Base-by-base conservation (phyloP, 2,797 vertebrate species). In the Sphenodon punctatus region DNA sequence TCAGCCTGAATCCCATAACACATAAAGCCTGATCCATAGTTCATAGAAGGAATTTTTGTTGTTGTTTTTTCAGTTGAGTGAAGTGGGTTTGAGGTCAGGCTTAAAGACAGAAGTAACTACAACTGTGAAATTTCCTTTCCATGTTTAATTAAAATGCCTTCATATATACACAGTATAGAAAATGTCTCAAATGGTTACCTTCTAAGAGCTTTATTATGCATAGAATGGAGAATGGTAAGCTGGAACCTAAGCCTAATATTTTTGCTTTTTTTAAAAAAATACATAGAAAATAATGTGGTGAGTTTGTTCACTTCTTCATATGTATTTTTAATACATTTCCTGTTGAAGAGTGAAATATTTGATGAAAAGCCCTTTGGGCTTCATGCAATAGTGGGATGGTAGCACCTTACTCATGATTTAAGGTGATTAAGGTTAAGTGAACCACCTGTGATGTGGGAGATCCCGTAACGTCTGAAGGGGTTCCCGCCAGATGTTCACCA, bases 311-410 rank as follows among this genome's bases (percentile, higher is more conserved):
- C 7, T 65, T 65, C 4, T 67, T 75, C 9, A 7, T 82, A n/a
- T 63, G 17, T 4, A 51, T 74, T 88, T 91, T 83, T 61, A 84
- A 82, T 74, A n/a, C n/a, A n/a, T n/a, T n/a, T 79, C 22, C 65
- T 67, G 38, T 83, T 88, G 80, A 55, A 55, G 56, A 88, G 74
- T 20, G 15, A 56, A 69, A 2, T 42, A 5, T 48, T 60, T 78
- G 23, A 81, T 51, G 78, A 86, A 89, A 91, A 84, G 20, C 41
- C 8, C 22, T 72, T 22, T 45, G 70, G 38, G 20, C n/a, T 25
- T 46, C 75, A 45, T 22, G 27, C 2, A 79, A 19, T 5, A 67
- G 34, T 22, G 13, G 3, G 32, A 19, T 25, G 45, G n/a, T 6
- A 25, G 51, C 46, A 85, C 36, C 4, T 71, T 82, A 27, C 36